phyloP scores from a whole-genome alignment of 2,797 vertebrate species.

The Dallia pectoralis region DNA sequence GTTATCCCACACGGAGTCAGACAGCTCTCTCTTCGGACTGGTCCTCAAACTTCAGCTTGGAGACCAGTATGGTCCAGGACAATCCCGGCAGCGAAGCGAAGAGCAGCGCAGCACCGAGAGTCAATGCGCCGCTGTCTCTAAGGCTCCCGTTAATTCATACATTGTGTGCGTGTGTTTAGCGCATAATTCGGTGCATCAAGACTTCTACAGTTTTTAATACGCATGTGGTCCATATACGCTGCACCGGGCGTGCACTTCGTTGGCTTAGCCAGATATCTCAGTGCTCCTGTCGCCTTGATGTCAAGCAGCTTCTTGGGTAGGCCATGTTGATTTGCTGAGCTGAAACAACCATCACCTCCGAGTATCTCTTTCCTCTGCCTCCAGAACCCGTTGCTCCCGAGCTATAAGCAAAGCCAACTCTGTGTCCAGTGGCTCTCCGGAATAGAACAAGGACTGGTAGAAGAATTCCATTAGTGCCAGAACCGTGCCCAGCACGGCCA shows the following conservation, averaged over 20 bases:
- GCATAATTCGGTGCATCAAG: constrained; percentile 12
- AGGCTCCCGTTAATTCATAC: not conserved
- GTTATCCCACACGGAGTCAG: not conserved
- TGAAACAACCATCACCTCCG: constrained; percentile 37
- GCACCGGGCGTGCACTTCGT: constrained; percentile 78
- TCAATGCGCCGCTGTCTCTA: not conserved
- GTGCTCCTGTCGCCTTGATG: not conserved
- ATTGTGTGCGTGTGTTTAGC: not conserved
- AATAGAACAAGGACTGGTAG: constrained; percentile 78
- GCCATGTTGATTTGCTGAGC: not conserved
- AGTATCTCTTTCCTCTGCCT: constrained; percentile 16
- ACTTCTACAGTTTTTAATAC: constrained; percentile 24
- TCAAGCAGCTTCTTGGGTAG: constrained; percentile 43
- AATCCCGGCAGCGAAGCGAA: not conserved
- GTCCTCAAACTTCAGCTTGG: not conserved
- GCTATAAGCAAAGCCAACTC: constrained; percentile 48
- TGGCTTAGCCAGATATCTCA: constrained; percentile 61
- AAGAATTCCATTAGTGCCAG: constrained; percentile 79
- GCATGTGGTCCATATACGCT: constrained; percentile 5
- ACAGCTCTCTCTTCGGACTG: not conserved
- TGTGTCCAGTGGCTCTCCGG: constrained; percentile 50
- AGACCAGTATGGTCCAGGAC: not conserved
- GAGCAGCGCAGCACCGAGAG: not conserved
- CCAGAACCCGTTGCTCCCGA: constrained; percentile 12
- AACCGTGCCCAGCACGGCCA: constrained; percentile 79